Base-by-base conservation (phyloP, 2,888 invertebrate species). In the Pasiphila rectangulata region DNA sequence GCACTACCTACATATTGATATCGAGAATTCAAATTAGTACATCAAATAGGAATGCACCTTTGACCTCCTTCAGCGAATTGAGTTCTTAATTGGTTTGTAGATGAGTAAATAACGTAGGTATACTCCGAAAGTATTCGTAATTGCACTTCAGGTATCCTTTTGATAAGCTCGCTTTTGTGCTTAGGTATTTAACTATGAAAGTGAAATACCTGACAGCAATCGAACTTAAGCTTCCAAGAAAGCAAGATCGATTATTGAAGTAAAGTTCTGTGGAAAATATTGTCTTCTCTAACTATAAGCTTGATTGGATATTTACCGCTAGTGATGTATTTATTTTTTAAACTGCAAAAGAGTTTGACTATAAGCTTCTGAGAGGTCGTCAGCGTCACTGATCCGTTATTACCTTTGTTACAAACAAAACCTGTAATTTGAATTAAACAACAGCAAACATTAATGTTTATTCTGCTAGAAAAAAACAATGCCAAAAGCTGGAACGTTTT, bases 341-440 rank as follows among this genome's bases (percentile, higher is more conserved):
- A n/a, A n/a, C n/a, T n/a, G n/a, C n/a, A n/a, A n/a, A n/a, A n/a
- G n/a, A n/a, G n/a, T n/a, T n/a, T n/a, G n/a, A 52, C 39, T 23
- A 54, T 54, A 48, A 52, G 41, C 53, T 58, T 56, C 54, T 30
- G 53, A 57, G 57, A 52, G 36, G 24, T 24, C 10, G 43, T 50
- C 57, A 44, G 30, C 19, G 29, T 40, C 44, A 9, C 53, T 48
- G 59, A 64, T 65, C 54, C 58, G 49, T 64, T 62, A 69, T 67
- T 59, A 61, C 58, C 46, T 46, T 24, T 57, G 61, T 67, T 68
- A 61, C 63, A 64, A 56, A 58, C 50, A 59, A 56, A 64, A 59
- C 48, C 56, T 55, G 54, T 63, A 67, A 66, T 68, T 67, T 64
- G 55, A 64, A 63, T 57, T n/a, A 59, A 41, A 24, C 16, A 70